These are phyloP conservation scores for Parascotia fuliginaria DNA, from an alignment of 2,888 invertebrate genomes.

Conservation along the genomic window DNA sequence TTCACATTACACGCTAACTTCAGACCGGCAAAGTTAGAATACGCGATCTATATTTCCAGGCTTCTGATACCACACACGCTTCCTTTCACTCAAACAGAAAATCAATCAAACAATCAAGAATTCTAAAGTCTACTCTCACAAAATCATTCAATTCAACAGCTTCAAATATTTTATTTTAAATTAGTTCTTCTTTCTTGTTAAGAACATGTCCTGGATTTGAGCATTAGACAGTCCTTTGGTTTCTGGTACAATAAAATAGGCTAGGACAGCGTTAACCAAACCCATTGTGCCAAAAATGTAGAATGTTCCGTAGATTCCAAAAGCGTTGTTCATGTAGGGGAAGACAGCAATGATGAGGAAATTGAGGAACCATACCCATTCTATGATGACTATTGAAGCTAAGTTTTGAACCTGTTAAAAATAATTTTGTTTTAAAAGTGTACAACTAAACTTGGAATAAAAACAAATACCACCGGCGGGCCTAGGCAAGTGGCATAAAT, in stretches of 20 bases:
- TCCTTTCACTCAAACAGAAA: no score
- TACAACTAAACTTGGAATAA: no score
- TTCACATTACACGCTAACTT: no score
- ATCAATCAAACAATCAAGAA: no score
- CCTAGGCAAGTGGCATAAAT: no score
- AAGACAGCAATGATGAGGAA: conserved; percentile 74
- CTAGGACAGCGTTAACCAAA: conserved; percentile 54
- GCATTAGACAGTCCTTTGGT: conserved; percentile 77
- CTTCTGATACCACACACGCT: no score
- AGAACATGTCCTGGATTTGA: conserved; percentile 63
- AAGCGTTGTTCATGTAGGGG: conserved; percentile 54
- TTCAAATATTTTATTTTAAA: background rate
- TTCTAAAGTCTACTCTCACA: no score
- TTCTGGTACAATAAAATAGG: conserved; percentile 71
- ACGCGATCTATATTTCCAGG: no score
- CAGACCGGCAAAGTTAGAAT: no score
- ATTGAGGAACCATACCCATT: conserved; percentile 75
- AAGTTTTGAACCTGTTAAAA: conserved; percentile 66
- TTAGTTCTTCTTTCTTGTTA: conserved; percentile 28
- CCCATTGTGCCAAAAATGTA: conserved; percentile 65
- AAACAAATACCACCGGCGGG: no score
- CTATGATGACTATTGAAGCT: conserved; percentile 72
- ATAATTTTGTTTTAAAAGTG: no score
- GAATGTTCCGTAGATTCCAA: conserved; percentile 71
- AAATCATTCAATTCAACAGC: no score